A percentile compares a stretch with the other conserved stretches of the same genome.
Evolutionary conservation across 1,140 invertebrate species (phyloP).

Genomic region (Octopus bimaculoides): DNA sequence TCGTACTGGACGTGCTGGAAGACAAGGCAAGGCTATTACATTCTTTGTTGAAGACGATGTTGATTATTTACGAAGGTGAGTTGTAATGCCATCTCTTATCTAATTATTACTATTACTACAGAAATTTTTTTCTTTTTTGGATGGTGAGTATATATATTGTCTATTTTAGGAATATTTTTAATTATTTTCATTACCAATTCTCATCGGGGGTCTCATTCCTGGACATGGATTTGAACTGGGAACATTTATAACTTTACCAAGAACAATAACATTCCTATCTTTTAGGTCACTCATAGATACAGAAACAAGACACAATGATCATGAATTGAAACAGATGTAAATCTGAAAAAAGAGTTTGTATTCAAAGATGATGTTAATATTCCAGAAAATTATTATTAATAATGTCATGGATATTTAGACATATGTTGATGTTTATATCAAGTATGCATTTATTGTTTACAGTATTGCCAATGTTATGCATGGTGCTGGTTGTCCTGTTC

Average conservation of each 20-base stretch:
- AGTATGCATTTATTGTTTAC: constrained; percentile 21
- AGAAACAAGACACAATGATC: not conserved
- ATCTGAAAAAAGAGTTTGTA: not conserved
- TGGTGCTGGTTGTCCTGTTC: constrained; percentile 85
- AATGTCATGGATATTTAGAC: not conserved
- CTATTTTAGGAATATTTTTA: not conserved
- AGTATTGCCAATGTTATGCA: constrained; percentile 84
- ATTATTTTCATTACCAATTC: not conserved
- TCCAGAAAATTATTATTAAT: not conserved
- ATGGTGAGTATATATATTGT: not conserved
- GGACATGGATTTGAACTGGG: no score
- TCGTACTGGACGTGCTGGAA: constrained; percentile 89
- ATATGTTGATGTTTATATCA: not conserved
- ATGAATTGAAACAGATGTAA: not conserved
- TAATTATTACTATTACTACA: constrained; percentile 7
- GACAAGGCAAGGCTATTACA: constrained; percentile 83
- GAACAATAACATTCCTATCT: not conserved
- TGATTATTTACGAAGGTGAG: constrained; percentile 76
- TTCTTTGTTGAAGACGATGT: constrained; percentile 91
- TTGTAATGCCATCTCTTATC: constrained; percentile 17
- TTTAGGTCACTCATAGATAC: not conserved
- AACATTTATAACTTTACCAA: no score
- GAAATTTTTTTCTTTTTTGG: not conserved
- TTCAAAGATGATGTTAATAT: not conserved
- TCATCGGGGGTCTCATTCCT: no score